Evolutionary conservation across 2,797 vertebrate genomes (phyloP).

Genomic region (Phataginus tetradactyla): DNA sequence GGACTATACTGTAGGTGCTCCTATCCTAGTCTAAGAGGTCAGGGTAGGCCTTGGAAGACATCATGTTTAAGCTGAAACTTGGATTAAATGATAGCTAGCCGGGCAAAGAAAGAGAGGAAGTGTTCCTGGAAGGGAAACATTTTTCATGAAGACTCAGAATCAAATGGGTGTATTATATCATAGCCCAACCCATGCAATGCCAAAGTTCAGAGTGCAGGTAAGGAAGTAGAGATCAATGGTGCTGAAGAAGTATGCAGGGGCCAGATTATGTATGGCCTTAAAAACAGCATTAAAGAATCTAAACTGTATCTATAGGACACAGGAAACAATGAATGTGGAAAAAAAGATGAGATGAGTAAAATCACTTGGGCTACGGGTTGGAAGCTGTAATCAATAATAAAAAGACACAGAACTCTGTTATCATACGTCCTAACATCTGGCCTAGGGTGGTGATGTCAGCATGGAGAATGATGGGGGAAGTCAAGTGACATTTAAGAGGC

Average conservation of each 20-base stretch:
- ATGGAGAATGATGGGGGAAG: neutral
- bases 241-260: neutral
- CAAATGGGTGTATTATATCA: neutral
- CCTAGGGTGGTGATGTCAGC: neutral
- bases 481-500: neutral
- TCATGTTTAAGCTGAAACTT: neutral
- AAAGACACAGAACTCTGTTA: neutral
- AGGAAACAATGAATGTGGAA: neutral
- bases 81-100: neutral
- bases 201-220: neutral
- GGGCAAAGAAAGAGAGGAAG: neutral
- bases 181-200: fast-evolving
- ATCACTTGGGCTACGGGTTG: neutral
- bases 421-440: neutral
- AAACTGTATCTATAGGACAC: neutral
- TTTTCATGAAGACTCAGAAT: neutral
- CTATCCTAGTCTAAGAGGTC: neutral
- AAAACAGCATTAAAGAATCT: neutral
- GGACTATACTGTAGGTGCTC: neutral
- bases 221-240: neutral
- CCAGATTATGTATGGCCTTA: neutral
- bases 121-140: neutral
- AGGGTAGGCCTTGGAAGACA: neutral
- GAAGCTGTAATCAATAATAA: neutral
- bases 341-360: neutral